phyloP scores from a whole-genome alignment of 2,113 vertebrate species.

The Rhea americana region DNA sequence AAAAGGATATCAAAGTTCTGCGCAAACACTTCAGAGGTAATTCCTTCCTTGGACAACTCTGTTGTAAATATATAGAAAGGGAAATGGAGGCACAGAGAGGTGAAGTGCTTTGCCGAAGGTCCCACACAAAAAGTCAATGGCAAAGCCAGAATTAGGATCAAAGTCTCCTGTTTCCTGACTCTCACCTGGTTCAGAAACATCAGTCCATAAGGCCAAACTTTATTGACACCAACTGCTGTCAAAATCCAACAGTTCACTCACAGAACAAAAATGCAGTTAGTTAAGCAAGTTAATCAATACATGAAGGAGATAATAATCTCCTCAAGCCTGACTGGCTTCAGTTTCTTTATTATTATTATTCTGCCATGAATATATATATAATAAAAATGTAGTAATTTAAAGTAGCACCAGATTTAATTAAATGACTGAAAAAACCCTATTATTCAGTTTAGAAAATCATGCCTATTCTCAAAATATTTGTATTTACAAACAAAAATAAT shows the following conservation, averaged over 20 bases:
- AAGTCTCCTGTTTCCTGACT: background rate
- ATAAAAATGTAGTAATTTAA: background rate
- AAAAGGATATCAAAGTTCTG: background rate
- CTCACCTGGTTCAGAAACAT: background rate
- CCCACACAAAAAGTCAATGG: background rate
- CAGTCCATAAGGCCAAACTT: background rate
- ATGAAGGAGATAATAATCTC: background rate
- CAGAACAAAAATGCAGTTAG: background rate
- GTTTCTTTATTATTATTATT: background rate
- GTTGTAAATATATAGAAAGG: background rate
- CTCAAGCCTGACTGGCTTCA: background rate
- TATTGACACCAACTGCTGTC: background rate
- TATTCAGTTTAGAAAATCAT: background rate
- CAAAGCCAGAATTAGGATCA: background rate
- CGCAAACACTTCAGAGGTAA: background rate
- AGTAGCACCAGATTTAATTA: constrained; percentile 32
- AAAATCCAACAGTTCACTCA: constrained; percentile 9
- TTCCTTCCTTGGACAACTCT: background rate
- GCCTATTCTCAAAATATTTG: background rate
- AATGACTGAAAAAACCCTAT: background rate
- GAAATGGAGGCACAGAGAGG: background rate
- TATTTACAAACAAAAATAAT: background rate
- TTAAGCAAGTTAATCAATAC: background rate
- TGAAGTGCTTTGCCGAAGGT: background rate
- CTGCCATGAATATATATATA: background rate